A percentile compares a stretch with the other conserved stretches of the same genome.
phyloP scores from a whole-genome alignment of 2,797 vertebrate species.

The Selene dorsalis region DNA sequence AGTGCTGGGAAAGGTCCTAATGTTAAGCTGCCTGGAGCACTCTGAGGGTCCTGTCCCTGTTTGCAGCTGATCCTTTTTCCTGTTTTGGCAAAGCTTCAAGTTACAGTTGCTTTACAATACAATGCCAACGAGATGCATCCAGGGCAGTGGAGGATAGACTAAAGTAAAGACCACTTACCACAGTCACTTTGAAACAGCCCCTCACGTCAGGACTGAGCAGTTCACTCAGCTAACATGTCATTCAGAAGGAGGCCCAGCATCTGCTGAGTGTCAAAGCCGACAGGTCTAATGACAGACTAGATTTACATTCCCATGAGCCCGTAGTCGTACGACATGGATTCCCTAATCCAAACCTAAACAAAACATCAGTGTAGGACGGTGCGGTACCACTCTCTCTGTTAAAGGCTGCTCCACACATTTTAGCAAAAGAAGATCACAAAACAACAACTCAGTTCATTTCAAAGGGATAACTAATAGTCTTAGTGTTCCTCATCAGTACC shows the following conservation, averaged over 20 bases:
- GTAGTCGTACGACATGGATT: conserved; percentile 12
- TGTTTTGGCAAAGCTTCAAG: conserved; percentile 61
- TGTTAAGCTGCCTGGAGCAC: conserved; percentile 56
- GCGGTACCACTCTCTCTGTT: conserved; percentile 1
- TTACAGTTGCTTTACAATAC: conserved; percentile 49
- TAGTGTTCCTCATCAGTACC: too few species aligned
- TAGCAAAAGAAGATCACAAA: neutral
- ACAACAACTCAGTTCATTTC: neutral
- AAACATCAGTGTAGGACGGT: conserved; percentile 14
- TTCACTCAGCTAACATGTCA: conserved; percentile 31
- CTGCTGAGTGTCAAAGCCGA: conserved; percentile 53
- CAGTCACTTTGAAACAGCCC: conserved; percentile 23
- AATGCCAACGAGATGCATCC: conserved; percentile 17
- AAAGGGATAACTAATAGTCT: neutral
- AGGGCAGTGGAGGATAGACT: neutral
- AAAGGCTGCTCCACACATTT: neutral
- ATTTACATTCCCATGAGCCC: conserved; percentile 48
- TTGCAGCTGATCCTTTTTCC: conserved; percentile 60
- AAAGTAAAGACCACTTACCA: neutral
- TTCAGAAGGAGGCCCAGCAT: conserved; percentile 28
- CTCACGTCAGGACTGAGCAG: conserved; percentile 7
- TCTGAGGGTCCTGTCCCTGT: conserved; percentile 37
- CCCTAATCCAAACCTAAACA: conserved; percentile 44
- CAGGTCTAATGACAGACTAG: conserved; percentile 51
- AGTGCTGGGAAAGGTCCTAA: conserved; percentile 63